Evolutionary conservation across 2,888 invertebrate genomes (phyloP), one percentile per base, ranked within the genome.

Genomic region (Synergus laeviventris): DNA sequence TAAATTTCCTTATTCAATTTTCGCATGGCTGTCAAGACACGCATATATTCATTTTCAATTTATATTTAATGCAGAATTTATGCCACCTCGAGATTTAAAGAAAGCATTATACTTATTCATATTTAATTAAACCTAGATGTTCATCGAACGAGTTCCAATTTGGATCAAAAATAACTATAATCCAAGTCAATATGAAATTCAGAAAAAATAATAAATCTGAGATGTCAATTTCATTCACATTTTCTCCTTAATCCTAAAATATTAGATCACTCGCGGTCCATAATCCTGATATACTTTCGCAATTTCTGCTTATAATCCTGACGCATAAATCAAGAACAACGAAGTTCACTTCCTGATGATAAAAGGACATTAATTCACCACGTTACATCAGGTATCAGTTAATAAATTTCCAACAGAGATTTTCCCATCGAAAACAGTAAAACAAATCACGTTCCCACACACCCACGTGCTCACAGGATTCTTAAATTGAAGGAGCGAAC

Each of bases 341-440:
- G n/a, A n/a, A 66, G 45, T 66, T 45, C n/a, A 49, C 45, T 31
- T 66, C 66, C 66, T 49, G 45, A 31, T 45, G 45, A 66, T 66
- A 66, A 45, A 66, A 49, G 2, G 18, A 56, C 45, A 49, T 66
- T 66, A 49, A 49, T 66, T 66, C 45, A 24, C 24, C 66, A 16
- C 24, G 42, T 12, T 21, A 49, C 24, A 24, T 31, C 31, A 45
- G 66, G 24, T 24, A 49, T 31, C n/a, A 42, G 24, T 24, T 45
- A 31, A 16, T 66, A 66, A 66, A 66, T 66, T 31, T 31, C 16
- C 8, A 16, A 4, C 14, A 39, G 21, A 24, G 39, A 66, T 45
- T 45, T 45, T 11, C 24, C 42, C 45, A 24, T 31, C 16, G 24
- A 14, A 66, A 66, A 45, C 45, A 39, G 12, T 12, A 18, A 64